These are phyloP conservation scores for Tetanocera ferruginea DNA, from an alignment of 2,888 invertebrate genomes.

Conservation along the genomic window DNA sequence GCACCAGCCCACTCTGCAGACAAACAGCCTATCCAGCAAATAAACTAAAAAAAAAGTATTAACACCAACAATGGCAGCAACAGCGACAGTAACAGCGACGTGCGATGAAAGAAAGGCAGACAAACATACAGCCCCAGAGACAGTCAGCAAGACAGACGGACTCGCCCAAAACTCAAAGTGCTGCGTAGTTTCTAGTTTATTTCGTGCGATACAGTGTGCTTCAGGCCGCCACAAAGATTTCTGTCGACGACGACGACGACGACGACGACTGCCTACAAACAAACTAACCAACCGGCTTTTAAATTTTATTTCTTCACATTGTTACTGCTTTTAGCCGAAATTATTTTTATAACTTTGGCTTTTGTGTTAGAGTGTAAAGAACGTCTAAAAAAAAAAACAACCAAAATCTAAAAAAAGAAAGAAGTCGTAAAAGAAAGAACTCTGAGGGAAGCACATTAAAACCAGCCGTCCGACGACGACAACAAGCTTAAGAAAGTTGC, in stretches of 20 bases:
- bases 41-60: not conserved
- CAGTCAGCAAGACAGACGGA: not conserved
- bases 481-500: conserved; percentile 26
- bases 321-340: conserved; percentile 25
- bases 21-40: too few species aligned
- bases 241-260: not conserved
- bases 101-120: not conserved
- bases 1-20: not conserved
- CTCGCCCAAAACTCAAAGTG: conserved; percentile 13
- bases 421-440: not conserved
- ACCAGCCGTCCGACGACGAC: not conserved
- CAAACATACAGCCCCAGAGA: not conserved
- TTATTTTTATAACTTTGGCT: conserved; percentile 10
- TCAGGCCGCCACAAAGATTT: not conserved
- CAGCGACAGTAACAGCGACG: not conserved
- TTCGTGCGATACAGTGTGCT: not conserved
- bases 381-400: not conserved
- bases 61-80: not conserved
- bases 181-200: conserved; percentile 27
- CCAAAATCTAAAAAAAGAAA: not conserved
- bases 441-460: not conserved
- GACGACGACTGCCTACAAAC: not conserved
- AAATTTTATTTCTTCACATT: conserved; percentile 1
- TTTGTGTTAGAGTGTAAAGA: not conserved
- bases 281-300: conserved; percentile 35